Percentiles rank a stretch among this genome's conserved stretches.
phyloP scores from a whole-genome alignment of 1,140 invertebrate species.

The Ostrea denselamellosa region DNA sequence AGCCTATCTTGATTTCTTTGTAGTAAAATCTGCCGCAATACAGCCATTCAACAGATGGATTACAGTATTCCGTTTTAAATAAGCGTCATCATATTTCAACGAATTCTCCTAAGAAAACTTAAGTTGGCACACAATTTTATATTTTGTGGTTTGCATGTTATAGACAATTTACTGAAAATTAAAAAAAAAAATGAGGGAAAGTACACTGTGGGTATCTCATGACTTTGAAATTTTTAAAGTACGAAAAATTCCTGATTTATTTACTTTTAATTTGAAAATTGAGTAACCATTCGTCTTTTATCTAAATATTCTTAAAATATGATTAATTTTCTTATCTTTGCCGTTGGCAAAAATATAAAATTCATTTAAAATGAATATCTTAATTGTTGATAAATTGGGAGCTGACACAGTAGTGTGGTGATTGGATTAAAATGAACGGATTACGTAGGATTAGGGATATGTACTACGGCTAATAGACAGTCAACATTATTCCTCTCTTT shows the following conservation, averaged over 20 bases:
- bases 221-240: not conserved
- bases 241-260: not conserved
- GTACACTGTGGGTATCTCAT: not conserved
- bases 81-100: slow-evolving; percentile 16
- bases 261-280: not conserved
- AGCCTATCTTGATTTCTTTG: slow-evolving; percentile 19
- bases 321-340: not conserved
- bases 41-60: slow-evolving; percentile 21
- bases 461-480: not conserved
- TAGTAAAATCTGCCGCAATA: slow-evolving; percentile 21
- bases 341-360: not conserved
- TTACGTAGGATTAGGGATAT: not conserved
- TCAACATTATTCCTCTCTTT: not conserved
- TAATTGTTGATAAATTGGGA: slow-evolving; percentile 12
- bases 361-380: not conserved
- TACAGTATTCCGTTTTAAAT: not conserved
- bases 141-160: not conserved
- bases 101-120: not conserved
- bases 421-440: slow-evolving; percentile 14
- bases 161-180: not conserved
- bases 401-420: not conserved
- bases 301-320: not conserved
- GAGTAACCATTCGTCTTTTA: not conserved
- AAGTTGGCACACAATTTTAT: slow-evolving; percentile 9
- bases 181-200: not conserved